These are phyloP conservation scores for Vandiemenella viatica DNA, from an alignment of 2,888 invertebrate species.

Conservation along the genomic window DNA sequence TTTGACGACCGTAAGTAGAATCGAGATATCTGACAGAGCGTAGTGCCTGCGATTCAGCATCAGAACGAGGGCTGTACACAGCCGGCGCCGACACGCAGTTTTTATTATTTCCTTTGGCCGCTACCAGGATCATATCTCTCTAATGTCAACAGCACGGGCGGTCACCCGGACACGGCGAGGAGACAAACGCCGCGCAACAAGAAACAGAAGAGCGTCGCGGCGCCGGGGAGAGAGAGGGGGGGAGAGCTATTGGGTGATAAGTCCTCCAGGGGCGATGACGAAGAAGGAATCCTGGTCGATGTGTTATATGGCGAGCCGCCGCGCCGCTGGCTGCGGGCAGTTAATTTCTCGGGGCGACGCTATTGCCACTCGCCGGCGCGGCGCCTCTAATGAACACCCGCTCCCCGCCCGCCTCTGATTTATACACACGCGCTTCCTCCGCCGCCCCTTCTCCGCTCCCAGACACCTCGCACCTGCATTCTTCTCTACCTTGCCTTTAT, in stretches of 20 bases:
- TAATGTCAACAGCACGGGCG: background rate
- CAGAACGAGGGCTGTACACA: too few species aligned
- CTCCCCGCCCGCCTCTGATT: too few species aligned
- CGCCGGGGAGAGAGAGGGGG: conserved; percentile 2
- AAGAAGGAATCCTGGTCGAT: conserved; percentile 2
- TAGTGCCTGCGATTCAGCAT: too few species aligned
- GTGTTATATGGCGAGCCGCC: background rate
- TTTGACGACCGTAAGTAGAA: too few species aligned
- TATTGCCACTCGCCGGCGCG: conserved; percentile 4
- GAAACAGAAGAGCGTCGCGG: conserved; percentile 1
- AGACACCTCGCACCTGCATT: too few species aligned
- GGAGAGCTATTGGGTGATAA: conserved; percentile 12
- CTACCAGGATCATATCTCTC: background rate
- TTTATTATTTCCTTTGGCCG: background rate
- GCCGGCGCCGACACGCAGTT: background rate
- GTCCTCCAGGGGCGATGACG: conserved; percentile 12
- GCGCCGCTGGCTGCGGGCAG: conserved; percentile 9
- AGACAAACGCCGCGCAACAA: background rate
- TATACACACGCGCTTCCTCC: too few species aligned
- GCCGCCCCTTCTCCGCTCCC: too few species aligned
- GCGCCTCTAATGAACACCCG: background rate
- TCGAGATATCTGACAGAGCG: too few species aligned
- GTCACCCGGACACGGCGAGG: background rate
- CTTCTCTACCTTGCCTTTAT: too few species aligned
- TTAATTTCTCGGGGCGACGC: conserved; percentile 12